These are phyloP conservation scores for Hesperia comma DNA, from an alignment of 2,888 invertebrate species.

Conservation along the genomic window DNA sequence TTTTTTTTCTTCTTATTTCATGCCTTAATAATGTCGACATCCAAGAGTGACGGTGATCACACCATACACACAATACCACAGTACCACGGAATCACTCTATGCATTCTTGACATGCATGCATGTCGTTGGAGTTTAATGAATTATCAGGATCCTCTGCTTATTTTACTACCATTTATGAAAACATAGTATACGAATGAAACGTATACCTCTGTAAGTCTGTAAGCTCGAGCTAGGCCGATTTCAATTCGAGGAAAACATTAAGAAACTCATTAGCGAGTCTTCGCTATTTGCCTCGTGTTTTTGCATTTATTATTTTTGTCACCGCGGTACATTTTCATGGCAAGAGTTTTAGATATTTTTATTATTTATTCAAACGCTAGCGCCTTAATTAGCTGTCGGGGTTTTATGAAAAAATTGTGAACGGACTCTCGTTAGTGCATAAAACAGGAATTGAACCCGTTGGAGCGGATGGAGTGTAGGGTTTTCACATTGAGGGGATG, in stretches of 20 bases:
- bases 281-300: slow-evolving; percentile 10
- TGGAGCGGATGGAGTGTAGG: slow-evolving; percentile 19
- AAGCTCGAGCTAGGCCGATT: slow-evolving; percentile 5
- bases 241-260: slow-evolving; percentile 26
- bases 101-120: too few relatives aligned
- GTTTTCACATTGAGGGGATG: slow-evolving; percentile 17
- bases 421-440: slow-evolving; percentile 56
- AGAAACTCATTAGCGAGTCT: slow-evolving; percentile 26
- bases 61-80: too few relatives aligned
- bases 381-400: slow-evolving; percentile 57
- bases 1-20: too few relatives aligned
- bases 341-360: slow-evolving; percentile 42
- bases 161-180: too few relatives aligned
- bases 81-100: too few relatives aligned
- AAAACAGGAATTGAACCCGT: slow-evolving; percentile 45
- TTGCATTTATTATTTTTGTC: slow-evolving; percentile 30
- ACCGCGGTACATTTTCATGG: slow-evolving; percentile 43
- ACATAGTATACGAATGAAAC: too few relatives aligned
- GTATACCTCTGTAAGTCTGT: neutral
- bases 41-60: too few relatives aligned
- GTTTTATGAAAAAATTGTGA: slow-evolving; percentile 57
- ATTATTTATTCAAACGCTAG: slow-evolving; percentile 49
- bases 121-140: too few relatives aligned
- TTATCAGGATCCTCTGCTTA: too few relatives aligned
- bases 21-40: too few relatives aligned